Percentiles rank a stretch among this genome's conserved stretches.
Conservation (phyloP, 2,113 vertebrate genomes). For the Megaceryle maxima region DNA sequence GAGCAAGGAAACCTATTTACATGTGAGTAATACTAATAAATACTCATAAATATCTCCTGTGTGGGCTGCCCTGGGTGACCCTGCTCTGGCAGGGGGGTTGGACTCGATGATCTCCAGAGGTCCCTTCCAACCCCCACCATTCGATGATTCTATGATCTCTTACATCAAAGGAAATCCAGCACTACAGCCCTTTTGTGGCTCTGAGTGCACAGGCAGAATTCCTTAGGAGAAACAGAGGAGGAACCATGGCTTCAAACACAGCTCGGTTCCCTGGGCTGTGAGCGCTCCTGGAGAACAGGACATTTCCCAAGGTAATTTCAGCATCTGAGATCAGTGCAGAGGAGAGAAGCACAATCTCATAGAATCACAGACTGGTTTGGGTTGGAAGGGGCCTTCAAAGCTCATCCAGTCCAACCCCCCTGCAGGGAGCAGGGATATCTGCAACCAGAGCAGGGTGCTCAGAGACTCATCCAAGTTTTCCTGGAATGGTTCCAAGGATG, state of each 20-base stretch:
- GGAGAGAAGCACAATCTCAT: fast-evolving
- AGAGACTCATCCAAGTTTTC: too few species aligned
- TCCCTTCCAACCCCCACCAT: too few species aligned
- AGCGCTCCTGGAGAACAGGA: background rate
- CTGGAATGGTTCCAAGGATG: too few species aligned
- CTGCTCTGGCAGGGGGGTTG: too few species aligned
- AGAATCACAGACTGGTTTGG: too few species aligned
- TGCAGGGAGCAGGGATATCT: too few species aligned
- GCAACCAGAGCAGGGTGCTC: too few species aligned
- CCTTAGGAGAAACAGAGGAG: background rate
- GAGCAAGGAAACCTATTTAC: background rate
- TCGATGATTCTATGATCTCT: too few species aligned
- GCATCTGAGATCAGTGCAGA: fast-evolving
- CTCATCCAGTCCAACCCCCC: too few species aligned
- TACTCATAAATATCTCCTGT: background rate
- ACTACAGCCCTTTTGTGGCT: background rate
- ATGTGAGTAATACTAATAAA: background rate
- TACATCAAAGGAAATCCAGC: background rate
- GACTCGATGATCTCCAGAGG: too few species aligned
- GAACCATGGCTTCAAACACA: fast-evolving
- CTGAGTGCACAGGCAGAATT: background rate
- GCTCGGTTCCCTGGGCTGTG: fast-evolving
- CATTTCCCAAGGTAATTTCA: fast-evolving
- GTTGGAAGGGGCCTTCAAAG: too few species aligned
- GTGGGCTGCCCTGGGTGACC: too few species aligned